Evolutionary conservation across 1,140 invertebrate genomes (phyloP), one percentile per base, ranked within the genome.

Genomic region (Drosophila novamexicana): DNA sequence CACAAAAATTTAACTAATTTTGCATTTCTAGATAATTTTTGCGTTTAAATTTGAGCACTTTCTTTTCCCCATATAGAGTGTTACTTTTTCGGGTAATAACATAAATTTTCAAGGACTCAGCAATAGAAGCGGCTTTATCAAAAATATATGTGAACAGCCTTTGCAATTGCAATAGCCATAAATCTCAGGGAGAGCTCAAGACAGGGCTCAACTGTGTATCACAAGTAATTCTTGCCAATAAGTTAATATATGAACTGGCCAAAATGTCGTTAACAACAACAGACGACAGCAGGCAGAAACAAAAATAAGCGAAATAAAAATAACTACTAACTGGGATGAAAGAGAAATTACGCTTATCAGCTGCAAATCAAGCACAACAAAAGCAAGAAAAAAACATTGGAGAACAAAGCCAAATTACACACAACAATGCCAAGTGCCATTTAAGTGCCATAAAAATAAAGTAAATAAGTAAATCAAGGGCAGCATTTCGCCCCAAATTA

Each of bases 381-480:
- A 71, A 45, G 7, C 7, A 7, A 39, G 1, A 56, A 34, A 34
- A 53, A 59, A 79, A 73, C 59, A 69, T 61, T 69, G 52, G 72
- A 37, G 45, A 70, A 80, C 75, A 64, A 75, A 65, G 69, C 81
- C 78, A 77, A 85, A 84, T 80, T 80, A 74, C 80, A 84, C 65
- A 75, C 76, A 77, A 32, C 74, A 77, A 79, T 57, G 72, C 72
- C 64, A 85, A 81, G 58, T 49, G 81, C 57, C 81, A 81, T 85
- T 85, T 66, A 69, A 88, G 84, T 79, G 83, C 73, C 79, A 77
- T 83, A 89, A 88, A 86, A 88, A 78, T 72, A 69, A 88, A 88
- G 83, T 83, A 88, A 88, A 88, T 88, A 83, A 82, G 83, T 88
- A 88, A 88, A 89, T 89, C 84, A 88, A 67, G 76, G 45, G 58